Evolutionary conservation across 2,888 invertebrate genomes (phyloP).

Genomic region (Dicyrtoma fusca): DNA sequence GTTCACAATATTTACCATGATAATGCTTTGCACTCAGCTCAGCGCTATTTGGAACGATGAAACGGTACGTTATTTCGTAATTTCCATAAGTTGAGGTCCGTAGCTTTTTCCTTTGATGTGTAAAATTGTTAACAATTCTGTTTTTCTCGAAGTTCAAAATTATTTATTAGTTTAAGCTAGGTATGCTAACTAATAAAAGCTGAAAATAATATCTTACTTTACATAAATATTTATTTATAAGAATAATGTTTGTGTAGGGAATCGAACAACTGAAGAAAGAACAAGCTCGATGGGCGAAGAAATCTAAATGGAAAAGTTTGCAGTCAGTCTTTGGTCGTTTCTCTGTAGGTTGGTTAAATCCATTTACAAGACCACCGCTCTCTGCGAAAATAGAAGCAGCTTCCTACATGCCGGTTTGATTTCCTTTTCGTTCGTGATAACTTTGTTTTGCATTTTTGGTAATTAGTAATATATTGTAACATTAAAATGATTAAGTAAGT

Average conservation of each 20-base stretch:
- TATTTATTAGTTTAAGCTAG: too few relatives aligned
- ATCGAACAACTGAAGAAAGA: constrained; percentile 97
- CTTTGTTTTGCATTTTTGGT: too few relatives aligned
- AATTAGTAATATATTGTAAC: too few relatives aligned
- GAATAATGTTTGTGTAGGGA: constrained; percentile 71
- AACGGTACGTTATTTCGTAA: constrained; percentile 85
- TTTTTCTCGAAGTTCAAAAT: too few relatives aligned
- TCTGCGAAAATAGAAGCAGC: constrained; percentile 15
- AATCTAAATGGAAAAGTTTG: constrained; percentile 91
- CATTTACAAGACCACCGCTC: constrained; percentile 78
- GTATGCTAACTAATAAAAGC: too few relatives aligned
- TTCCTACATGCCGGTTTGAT: constrained; percentile 37
- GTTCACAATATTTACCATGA: constrained; percentile 95
- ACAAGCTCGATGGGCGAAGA: constrained; percentile 88
- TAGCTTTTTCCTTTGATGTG: too few relatives aligned
- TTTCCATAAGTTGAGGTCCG: too few relatives aligned
- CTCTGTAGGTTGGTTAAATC: constrained; percentile 92
- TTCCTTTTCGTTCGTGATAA: background rate
- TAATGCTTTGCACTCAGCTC: constrained; percentile 95
- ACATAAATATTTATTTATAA: background rate
- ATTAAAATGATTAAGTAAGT: too few relatives aligned
- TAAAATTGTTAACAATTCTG: too few relatives aligned
- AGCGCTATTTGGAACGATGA: constrained; percentile 99
- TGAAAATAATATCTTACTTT: too few relatives aligned
- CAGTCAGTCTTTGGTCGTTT: constrained; percentile 97